A percentile compares a stretch with the other conserved stretches of the same genome.
phyloP scores from a whole-genome alignment of 2,797 vertebrate species.

The Thripadectes ignobilis region DNA sequence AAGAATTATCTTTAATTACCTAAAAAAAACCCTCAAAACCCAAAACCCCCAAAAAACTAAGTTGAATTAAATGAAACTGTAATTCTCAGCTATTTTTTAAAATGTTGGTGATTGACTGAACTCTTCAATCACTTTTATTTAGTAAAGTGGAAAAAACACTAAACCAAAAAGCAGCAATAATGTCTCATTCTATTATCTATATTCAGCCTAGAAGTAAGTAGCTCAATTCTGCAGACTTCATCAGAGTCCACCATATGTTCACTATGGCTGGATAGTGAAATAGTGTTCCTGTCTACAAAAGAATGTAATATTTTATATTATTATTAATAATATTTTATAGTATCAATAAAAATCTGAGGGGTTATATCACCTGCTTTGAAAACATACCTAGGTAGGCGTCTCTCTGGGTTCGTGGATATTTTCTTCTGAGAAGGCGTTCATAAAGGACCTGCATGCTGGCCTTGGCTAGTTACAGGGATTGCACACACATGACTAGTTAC shows the following conservation, averaged over 20 bases:
- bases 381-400: slow-evolving; percentile 97
- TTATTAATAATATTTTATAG: slow-evolving; percentile 30
- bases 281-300: neutral
- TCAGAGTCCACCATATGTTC: neutral
- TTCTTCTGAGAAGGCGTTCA: slow-evolving; percentile 99
- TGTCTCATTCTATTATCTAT: neutral
- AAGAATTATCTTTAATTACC: neutral
- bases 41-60: neutral
- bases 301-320: slow-evolving; percentile 11
- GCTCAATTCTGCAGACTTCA: neutral
- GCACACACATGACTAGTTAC: slow-evolving; percentile 94
- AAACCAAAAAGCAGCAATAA: neutral
- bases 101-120: neutral
- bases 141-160: neutral
- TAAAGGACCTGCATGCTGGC: slow-evolving; percentile 99
- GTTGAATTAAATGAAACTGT: neutral
- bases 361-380: slow-evolving; percentile 72
- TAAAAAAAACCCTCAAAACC: neutral
- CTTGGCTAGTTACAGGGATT: slow-evolving; percentile 98
- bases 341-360: slow-evolving; percentile 64
- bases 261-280: neutral
- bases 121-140: neutral
- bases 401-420: slow-evolving; percentile 92
- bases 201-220: neutral
- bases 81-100: neutral